Conservation (phyloP, 2,888 invertebrate species). For the Deilephila porcellus region DNA sequence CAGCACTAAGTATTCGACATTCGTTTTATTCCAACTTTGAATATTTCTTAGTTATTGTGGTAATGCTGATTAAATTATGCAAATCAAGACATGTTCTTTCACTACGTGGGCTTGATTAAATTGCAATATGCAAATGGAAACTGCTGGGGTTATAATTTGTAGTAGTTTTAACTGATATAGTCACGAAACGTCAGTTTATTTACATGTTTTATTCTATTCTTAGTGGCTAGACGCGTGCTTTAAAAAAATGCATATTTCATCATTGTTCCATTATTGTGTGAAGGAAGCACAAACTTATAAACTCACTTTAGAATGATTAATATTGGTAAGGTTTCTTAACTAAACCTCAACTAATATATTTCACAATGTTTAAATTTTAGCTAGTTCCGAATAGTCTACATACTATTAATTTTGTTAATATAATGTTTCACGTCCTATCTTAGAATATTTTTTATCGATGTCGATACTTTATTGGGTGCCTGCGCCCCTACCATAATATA, state of each 20-base stretch:
- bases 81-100: not conserved
- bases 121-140: slow-evolving; percentile 24
- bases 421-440: too few species aligned
- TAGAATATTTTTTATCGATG: slow-evolving; percentile 35
- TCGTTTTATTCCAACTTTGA: not conserved
- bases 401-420: too few species aligned
- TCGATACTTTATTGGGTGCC: slow-evolving; percentile 35
- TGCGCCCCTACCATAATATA: slow-evolving; percentile 45
- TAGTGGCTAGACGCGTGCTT: not conserved
- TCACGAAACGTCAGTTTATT: slow-evolving; percentile 6
- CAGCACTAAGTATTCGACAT: not conserved
- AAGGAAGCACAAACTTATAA: too few species aligned
- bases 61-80: slow-evolving; percentile 12
- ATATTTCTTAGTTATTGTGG: not conserved
- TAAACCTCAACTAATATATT: too few species aligned
- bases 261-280: too few species aligned
- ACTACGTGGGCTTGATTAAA: slow-evolving; percentile 3
- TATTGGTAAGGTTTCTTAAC: too few species aligned
- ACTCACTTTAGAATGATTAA: too few species aligned
- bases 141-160: not conserved
- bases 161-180: not conserved
- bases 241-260: not conserved
- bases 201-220: not conserved
- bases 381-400: too few species aligned
- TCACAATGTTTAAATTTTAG: too few species aligned